These are phyloP conservation scores for Drosophila demipolita DNA, from an alignment of 2,888 invertebrate genomes.

Conservation along the genomic window DNA sequence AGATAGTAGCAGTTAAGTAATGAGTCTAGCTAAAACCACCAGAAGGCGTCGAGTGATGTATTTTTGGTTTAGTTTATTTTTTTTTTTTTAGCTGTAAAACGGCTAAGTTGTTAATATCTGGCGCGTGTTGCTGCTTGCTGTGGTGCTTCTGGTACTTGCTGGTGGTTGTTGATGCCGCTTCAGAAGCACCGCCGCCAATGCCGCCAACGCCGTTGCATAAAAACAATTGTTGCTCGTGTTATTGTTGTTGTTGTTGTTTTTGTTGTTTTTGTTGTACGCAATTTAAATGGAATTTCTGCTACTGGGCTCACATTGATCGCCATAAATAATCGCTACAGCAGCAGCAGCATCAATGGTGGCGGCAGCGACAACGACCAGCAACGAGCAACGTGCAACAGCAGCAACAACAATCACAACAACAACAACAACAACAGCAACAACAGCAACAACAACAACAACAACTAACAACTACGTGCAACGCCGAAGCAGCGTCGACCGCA, in stretches of 20 bases:
- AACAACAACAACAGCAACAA: constrained; percentile 37
- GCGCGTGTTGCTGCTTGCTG: constrained; percentile 40
- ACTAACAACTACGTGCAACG: constrained; percentile 53
- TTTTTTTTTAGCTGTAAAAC: constrained; percentile 33
- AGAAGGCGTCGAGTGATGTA: background rate
- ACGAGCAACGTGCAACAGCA: constrained; percentile 31
- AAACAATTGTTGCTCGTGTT: constrained; percentile 63
- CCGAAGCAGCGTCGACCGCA: constrained; percentile 68
- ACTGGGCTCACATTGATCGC: constrained; percentile 74
- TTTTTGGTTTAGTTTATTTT: too few relatives aligned
- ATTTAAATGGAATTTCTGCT: constrained; percentile 78
- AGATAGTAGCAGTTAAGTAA: background rate
- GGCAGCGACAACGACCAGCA: constrained; percentile 30
- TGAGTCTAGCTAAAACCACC: background rate
- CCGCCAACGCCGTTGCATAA: constrained; percentile 77
- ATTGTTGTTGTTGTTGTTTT: constrained; percentile 38
- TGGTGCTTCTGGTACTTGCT: constrained; percentile 22
- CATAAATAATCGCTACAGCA: constrained; percentile 72
- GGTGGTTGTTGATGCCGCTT: constrained; percentile 63
- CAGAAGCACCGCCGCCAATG: constrained; percentile 78
- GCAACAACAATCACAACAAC: constrained; percentile 19
- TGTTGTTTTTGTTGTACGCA: constrained; percentile 64
- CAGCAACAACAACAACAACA: constrained; percentile 36
- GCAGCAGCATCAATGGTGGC: constrained; percentile 48
- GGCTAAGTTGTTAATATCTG: constrained; percentile 30